Evolutionary conservation across 2,888 invertebrate species (phyloP).

Genomic region (Stenoptilia bipunctidactyla): DNA sequence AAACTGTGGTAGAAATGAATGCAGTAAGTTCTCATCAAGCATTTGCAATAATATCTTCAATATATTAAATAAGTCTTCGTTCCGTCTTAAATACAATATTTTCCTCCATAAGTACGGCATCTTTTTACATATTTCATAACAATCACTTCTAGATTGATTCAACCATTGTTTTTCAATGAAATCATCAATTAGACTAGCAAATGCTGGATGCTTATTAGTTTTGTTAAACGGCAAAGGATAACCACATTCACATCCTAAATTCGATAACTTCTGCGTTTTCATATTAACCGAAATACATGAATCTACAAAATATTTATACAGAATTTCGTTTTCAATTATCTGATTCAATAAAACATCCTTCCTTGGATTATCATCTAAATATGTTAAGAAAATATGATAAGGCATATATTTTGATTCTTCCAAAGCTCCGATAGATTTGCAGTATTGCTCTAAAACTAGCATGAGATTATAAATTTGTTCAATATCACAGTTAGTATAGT

Average conservation of each 20-base stretch:
- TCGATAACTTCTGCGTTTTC: conserved; percentile 42
- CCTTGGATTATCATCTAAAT: conserved; percentile 34
- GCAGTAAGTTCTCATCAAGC: conserved; percentile 67
- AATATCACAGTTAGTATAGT: conserved; percentile 54
- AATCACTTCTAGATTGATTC: conserved; percentile 46
- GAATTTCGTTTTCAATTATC: conserved; percentile 44
- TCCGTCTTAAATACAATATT: conserved; percentile 59
- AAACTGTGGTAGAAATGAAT: conserved; percentile 65
- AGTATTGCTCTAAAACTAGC: conserved; percentile 52
- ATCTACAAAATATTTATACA: conserved; percentile 66
- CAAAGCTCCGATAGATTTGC: conserved; percentile 39
- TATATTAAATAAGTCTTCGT: conserved; percentile 61
- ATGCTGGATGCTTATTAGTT: conserved; percentile 50
- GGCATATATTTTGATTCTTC: conserved; percentile 53
- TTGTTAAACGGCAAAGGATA: conserved; percentile 68
- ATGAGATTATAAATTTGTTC: conserved; percentile 46
- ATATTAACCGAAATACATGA: conserved; percentile 71
- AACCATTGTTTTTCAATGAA: conserved; percentile 66
- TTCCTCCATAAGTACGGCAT: conserved; percentile 76
- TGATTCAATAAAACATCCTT: conserved; percentile 32
- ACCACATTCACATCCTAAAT: conserved; percentile 70
- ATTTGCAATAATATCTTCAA: conserved; percentile 73
- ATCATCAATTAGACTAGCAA: conserved; percentile 66
- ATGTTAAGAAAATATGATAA: conserved; percentile 51
- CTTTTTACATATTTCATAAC: conserved; percentile 64